Conservation (phyloP, 2,888 invertebrate genomes). For the Drosophila algonquin region DNA sequence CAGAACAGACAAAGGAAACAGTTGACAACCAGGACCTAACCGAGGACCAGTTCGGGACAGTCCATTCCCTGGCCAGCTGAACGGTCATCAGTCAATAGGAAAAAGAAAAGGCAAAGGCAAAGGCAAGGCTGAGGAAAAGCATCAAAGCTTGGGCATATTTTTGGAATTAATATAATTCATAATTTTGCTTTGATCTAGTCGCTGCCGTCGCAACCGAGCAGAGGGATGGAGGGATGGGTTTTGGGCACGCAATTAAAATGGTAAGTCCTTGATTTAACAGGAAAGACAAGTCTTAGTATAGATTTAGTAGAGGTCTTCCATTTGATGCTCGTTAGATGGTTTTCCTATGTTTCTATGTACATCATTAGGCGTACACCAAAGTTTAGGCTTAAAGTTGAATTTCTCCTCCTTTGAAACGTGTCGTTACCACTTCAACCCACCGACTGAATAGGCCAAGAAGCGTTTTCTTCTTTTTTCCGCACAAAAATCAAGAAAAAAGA, state of each 20-base stretch:
- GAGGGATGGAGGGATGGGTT: not conserved
- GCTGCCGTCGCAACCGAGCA: not conserved
- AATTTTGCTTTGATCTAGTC: constrained; percentile 34
- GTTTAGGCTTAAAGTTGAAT: constrained; percentile 13
- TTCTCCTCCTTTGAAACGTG: constrained; percentile 22
- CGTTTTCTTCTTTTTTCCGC: constrained; percentile 29
- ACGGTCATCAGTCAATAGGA: constrained; percentile 11
- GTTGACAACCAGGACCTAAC: constrained; percentile 68
- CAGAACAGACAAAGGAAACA: constrained; percentile 43
- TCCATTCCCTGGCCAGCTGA: constrained; percentile 6
- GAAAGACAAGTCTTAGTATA: no score
- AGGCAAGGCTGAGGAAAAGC: constrained; percentile 6
- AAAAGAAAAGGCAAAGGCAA: not conserved
- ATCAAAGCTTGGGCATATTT: constrained; percentile 26
- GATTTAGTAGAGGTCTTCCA: not conserved
- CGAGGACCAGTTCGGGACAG: constrained; percentile 25
- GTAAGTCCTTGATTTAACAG: not conserved
- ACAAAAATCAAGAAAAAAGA: constrained; percentile 20
- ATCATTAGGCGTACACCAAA: constrained; percentile 5
- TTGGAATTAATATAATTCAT: constrained; percentile 33
- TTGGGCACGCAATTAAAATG: not conserved
- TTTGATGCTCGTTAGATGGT: not conserved
- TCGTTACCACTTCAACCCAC: constrained; percentile 41
- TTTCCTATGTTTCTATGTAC: not conserved
- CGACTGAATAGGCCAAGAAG: constrained; percentile 36